Evolutionary conservation across 2,797 vertebrate genomes (phyloP).

Genomic region (Morus bassanus): DNA sequence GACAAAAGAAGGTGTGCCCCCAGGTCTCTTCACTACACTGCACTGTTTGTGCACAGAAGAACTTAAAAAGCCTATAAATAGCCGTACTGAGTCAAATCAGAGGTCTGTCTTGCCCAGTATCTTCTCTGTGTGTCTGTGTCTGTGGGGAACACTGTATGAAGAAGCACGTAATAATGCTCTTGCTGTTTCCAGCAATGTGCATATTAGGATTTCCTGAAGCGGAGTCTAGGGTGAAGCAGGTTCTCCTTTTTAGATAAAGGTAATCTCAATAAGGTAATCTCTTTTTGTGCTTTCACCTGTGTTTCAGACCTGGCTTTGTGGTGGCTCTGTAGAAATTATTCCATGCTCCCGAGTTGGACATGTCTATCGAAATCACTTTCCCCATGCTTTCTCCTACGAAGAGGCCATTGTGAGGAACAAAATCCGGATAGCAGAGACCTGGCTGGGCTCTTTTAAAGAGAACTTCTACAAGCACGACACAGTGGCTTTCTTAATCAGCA

Average conservation of each 20-base stretch:
- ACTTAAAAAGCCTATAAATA: not conserved
- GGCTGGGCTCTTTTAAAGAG: conserved; percentile 86
- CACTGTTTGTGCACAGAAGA: not conserved
- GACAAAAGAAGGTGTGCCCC: not conserved
- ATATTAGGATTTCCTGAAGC: not conserved
- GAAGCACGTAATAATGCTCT: not conserved
- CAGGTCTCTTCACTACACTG: not conserved
- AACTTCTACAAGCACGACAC: conserved; percentile 85
- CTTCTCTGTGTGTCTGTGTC: not conserved
- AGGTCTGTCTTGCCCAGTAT: not conserved
- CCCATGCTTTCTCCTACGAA: conserved; percentile 62
- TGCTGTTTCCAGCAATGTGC: not conserved
- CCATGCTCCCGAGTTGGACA: conserved; percentile 89
- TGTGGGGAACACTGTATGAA: not conserved
- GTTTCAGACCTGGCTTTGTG: conserved; percentile 89
- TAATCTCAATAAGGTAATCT: not conserved
- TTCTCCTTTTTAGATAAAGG: not conserved
- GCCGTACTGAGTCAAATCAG: not conserved
- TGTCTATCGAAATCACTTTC: conserved; percentile 69
- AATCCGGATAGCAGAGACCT: conserved; percentile 84
- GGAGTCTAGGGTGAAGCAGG: not conserved
- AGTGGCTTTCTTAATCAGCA: conserved; percentile 80
- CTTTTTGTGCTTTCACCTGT: not conserved
- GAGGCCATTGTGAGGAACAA: conserved; percentile 81
- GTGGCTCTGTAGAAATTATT: conserved; percentile 87